A percentile compares a stretch with the other conserved stretches of the same genome.
phyloP scores from a whole-genome alignment of 1,140 invertebrate genomes.

The Amyelois transitella region DNA sequence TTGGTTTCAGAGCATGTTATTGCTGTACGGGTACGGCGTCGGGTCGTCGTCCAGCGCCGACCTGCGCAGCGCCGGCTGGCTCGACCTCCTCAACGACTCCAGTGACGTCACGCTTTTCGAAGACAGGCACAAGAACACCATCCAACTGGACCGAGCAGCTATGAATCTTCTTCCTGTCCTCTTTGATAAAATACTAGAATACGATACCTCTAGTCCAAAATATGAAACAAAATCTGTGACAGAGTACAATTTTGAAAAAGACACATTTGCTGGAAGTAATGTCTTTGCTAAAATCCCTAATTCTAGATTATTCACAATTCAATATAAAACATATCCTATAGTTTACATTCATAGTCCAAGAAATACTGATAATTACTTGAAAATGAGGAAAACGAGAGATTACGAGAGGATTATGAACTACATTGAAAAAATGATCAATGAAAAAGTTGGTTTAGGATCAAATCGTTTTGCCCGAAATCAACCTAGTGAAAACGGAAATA shows the following conservation, averaged over 20 bases:
- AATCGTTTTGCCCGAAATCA: background rate
- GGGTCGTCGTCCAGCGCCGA: background rate
- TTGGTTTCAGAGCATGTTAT: slow-evolving; percentile 45
- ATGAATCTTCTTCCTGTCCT: slow-evolving; percentile 44
- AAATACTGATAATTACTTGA: slow-evolving; percentile 40
- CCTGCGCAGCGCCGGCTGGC: slow-evolving; percentile 25
- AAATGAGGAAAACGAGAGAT: slow-evolving; percentile 47
- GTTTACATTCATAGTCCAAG: slow-evolving; percentile 37
- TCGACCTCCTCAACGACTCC: slow-evolving; percentile 38
- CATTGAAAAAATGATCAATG: slow-evolving; percentile 49
- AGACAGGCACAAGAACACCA: slow-evolving; percentile 31
- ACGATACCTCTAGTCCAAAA: slow-evolving; percentile 21
- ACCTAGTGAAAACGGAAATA: background rate
- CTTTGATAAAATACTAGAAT: slow-evolving; percentile 35
- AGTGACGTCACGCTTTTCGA: slow-evolving; percentile 25
- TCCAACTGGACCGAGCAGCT: slow-evolving; percentile 37
- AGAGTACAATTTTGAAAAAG: slow-evolving; percentile 26
- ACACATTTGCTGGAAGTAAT: slow-evolving; percentile 33
- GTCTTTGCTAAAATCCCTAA: slow-evolving; percentile 42
- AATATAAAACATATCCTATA: slow-evolving; percentile 49
- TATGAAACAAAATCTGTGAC: slow-evolving; percentile 23
- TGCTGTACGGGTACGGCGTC: slow-evolving; percentile 47
- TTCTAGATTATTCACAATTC: slow-evolving; percentile 37
- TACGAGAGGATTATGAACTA: slow-evolving; percentile 49
- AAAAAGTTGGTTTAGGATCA: slow-evolving; percentile 22